phyloP scores from a whole-genome alignment of 2,888 invertebrate species.

The Gastrophysa polygoni region DNA sequence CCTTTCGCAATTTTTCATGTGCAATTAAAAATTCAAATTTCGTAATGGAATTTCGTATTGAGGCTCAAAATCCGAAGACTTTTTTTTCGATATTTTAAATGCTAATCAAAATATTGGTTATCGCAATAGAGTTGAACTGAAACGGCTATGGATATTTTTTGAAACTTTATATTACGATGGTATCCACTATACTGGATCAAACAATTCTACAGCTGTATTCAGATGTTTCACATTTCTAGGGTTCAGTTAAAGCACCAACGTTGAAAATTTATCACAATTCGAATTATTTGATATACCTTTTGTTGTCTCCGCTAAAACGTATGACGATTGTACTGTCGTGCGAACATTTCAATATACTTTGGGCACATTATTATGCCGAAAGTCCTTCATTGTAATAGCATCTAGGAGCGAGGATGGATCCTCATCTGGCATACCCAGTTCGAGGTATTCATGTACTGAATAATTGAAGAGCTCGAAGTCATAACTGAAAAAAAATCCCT shows the following conservation, averaged over 20 bases:
- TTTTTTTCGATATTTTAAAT: too few relatives aligned
- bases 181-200: not conserved
- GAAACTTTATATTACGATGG: not conserved
- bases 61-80: too few relatives aligned
- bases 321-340: conserved; percentile 7
- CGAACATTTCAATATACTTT: conserved; percentile 27
- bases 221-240: not conserved
- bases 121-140: too few relatives aligned
- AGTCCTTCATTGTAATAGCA: conserved; percentile 52
- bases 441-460: conserved; percentile 72
- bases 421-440: conserved; percentile 61
- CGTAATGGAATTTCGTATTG: too few relatives aligned
- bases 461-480: conserved; percentile 91
- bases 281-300: conserved; percentile 11
- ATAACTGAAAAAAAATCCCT: conserved; percentile 69
- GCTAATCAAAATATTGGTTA: too few relatives aligned
- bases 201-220: not conserved
- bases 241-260: conserved; percentile 5
- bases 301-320: conserved; percentile 9
- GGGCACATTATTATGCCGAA: conserved; percentile 31
- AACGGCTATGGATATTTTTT: too few relatives aligned
- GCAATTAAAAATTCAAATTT: too few relatives aligned
- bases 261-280: conserved; percentile 26
- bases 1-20: too few relatives aligned
- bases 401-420: conserved; percentile 53